These are phyloP conservation scores for pig (Sus scrofa) DNA, from an alignment of 2,113 vertebrate species.

Conservation along the genomic window DNA sequence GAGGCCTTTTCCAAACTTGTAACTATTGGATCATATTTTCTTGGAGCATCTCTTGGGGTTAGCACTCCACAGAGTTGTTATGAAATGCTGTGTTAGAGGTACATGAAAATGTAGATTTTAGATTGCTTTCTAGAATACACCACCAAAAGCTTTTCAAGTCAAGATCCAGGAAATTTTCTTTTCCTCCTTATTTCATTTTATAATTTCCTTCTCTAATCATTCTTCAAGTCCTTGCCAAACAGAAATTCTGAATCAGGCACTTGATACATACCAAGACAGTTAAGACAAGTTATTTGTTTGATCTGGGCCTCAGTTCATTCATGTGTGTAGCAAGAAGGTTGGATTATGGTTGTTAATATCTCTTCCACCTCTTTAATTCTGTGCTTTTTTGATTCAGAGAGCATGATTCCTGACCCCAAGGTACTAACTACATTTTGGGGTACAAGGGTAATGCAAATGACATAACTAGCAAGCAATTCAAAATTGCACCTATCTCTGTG, in stretches of 20 bases:
- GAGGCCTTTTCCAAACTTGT: background rate
- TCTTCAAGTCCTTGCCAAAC: background rate
- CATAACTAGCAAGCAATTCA: background rate
- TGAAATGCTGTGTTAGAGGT: background rate
- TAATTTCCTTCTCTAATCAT: conserved; percentile 34
- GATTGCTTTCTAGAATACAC: background rate
- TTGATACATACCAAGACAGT: background rate
- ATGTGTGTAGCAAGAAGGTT: conserved; percentile 44
- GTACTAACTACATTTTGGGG: conserved; percentile 12
- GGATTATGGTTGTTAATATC: background rate
- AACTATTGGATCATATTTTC: background rate
- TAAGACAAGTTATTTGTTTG: conserved; percentile 13
- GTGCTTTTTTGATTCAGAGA: conserved; percentile 44
- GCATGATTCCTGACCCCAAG: background rate
- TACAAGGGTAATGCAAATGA: background rate
- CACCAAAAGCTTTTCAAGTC: background rate
- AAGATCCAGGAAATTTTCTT: background rate
- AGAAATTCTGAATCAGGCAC: conserved; percentile 10
- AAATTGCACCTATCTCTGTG: background rate
- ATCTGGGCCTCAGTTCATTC: conserved; percentile 30
- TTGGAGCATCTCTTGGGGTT: background rate
- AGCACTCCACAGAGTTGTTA: background rate
- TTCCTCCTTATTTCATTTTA: background rate
- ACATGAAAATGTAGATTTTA: background rate
- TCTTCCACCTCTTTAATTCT: conserved; percentile 45